Conservation (phyloP, 2,888 invertebrate genomes). For the Dascillus cervinus region DNA sequence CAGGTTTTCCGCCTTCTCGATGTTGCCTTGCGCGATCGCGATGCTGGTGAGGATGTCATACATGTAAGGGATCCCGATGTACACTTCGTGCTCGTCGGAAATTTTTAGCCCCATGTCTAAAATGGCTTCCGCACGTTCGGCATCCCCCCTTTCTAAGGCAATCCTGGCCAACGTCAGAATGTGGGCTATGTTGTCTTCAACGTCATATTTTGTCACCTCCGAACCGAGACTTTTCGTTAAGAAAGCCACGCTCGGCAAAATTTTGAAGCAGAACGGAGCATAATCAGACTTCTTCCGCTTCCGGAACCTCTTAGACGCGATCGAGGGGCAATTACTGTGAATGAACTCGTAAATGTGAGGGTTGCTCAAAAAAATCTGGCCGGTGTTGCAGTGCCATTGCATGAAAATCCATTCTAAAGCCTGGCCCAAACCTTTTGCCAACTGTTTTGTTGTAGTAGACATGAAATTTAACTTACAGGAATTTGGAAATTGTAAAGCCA, state of each 20-base stretch:
- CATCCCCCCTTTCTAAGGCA: constrained; percentile 36
- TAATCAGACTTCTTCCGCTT: too few relatives aligned
- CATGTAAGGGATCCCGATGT: constrained; percentile 36
- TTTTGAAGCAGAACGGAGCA: too few relatives aligned
- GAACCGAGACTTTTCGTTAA: constrained; percentile 8
- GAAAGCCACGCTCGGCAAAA: constrained; percentile 7
- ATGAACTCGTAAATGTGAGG: background rate
- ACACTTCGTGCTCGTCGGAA: constrained; percentile 37
- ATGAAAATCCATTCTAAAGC: constrained; percentile 1
- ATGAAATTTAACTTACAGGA: constrained; percentile 10
- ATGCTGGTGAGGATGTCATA: constrained; percentile 43
- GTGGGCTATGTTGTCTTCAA: constrained; percentile 38
- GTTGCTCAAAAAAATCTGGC: too few relatives aligned
- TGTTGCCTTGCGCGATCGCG: constrained; percentile 37
- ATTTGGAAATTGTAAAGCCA: too few relatives aligned
- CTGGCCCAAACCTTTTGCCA: constrained; percentile 3
- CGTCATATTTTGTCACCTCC: constrained; percentile 21
- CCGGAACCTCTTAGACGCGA: background rate
- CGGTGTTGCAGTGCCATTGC: constrained; percentile 7
- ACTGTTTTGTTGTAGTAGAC: constrained; percentile 5
- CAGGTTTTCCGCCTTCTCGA: constrained; percentile 38
- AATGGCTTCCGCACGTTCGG: constrained; percentile 36
- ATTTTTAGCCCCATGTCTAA: constrained; percentile 38
- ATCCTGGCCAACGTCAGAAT: constrained; percentile 34
- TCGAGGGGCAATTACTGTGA: constrained; percentile 1